Evolutionary conservation across 2,797 vertebrate species (phyloP), one percentile per base, ranked within the genome.

Genomic region (Artibeus lituratus): DNA sequence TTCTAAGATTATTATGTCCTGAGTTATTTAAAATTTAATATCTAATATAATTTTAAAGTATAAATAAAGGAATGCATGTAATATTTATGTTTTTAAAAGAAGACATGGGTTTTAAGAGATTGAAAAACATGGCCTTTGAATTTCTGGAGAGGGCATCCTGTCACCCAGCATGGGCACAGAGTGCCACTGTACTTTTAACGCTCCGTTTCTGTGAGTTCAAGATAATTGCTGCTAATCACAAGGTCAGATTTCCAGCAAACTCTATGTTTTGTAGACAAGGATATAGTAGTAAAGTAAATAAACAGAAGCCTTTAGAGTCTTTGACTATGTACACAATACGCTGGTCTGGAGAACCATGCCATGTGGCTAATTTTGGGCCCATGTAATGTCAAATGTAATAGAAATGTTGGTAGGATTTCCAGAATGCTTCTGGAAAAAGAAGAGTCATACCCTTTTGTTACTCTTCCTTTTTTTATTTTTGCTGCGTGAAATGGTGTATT

Each of bases 41-140:
- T 74, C 53, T 88, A 59, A 53, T 78, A 76, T 86, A 82, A 49
- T 51, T 90, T 92, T 91, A 32, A 86, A 44, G 22, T 32, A 70
- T 21, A 3, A 73, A n/a, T 32, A 78, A 77, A 87, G n/a, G 35
- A 51, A 76, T 37, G 18, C 9, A 67, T 62, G 42, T 67, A n/a
- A 72, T 24, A 87, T 95, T 78, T 78, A 65, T 69, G n/a, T 16
- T 85, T 92, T 72, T 84, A 85, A 91, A 84, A 80, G 76, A 94
- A 94, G 4, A 16, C 7, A 21, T 26, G 57, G 24, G 7, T 62
- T 94, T 90, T 87, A 87, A 87, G 70, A 92, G 57, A 42, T 57
- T 18, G 16, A 21, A 91, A 57, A 44, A 83, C 39, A 88, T 7
- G 22, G 18, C 12, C n/a, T 86, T 92, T 37, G 62, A 55, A 69